These are phyloP conservation scores for Rhadina sibilatrix DNA, from an alignment of 2,113 vertebrate genomes.

Conservation along the genomic window DNA sequence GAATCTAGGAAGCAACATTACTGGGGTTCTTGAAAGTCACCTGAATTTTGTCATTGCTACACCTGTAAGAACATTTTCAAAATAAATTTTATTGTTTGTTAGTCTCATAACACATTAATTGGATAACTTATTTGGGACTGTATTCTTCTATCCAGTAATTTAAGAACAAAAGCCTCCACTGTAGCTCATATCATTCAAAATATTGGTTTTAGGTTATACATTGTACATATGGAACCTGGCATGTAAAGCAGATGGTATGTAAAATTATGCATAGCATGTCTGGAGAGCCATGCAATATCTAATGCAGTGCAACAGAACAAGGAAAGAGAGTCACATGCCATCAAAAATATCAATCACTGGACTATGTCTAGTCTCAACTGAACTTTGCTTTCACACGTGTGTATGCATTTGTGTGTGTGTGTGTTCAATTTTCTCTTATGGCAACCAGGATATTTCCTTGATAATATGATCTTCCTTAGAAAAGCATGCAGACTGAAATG, in stretches of 20 bases:
- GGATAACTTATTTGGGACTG: background rate
- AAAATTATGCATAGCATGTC: conserved; percentile 67
- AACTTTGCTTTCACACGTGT: background rate
- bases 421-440: background rate
- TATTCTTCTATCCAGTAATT: conserved; percentile 27
- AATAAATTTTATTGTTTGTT: background rate
- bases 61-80: background rate
- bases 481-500: background rate
- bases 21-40: background rate
- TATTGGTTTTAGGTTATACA: conserved; percentile 49
- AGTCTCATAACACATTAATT: background rate
- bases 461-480: background rate
- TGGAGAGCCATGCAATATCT: conserved; percentile 48
- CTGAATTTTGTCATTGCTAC: background rate
- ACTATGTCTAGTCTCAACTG: background rate
- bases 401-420: background rate
- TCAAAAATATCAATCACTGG: conserved; percentile 31
- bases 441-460: background rate
- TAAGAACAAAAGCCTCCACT: conserved; percentile 48
- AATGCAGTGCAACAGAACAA: conserved; percentile 30
- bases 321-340: background rate
- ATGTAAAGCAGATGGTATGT: conserved; percentile 62
- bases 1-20: background rate
- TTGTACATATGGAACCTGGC: conserved; percentile 62
- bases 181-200: conserved; percentile 57